Evolutionary conservation across 2,113 vertebrate genomes (phyloP), one percentile per base, ranked within the genome.

Genomic region (Calyptomena viridis): DNA sequence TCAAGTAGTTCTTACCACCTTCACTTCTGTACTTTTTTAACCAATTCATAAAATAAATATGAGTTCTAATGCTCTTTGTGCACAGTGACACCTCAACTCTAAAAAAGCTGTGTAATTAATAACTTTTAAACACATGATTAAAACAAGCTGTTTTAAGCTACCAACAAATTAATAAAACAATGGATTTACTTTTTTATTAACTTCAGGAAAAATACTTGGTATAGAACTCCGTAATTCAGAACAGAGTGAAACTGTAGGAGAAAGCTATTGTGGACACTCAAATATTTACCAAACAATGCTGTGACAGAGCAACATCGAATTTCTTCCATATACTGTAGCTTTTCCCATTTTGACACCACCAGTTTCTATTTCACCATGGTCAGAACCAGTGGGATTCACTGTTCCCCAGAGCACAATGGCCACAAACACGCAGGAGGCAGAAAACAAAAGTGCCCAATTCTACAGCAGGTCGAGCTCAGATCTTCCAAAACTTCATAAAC

Each of bases 371-470:
- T 50, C 24, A 19, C 42, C 2, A 11, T 0, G 0, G 23, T 10
- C 35, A 85, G 11, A 71, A 53, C 1, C 2, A 6, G 37, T 16
- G 59, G 28, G 11, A 47, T 35, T 44, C 1, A 0, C 6, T 0
- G 35, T 0, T 71, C 14, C 47, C 44, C 89, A 37, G 14, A 49
- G 49, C 7, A 33, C 44, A 14, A 25, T 2, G 42, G 60, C 8
- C 31, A 8, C 8, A 0, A 86, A 91, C 19, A 66, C 2, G 3
- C 2, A 11, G 2, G 4, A 84, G 39, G 63, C 44, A 62, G 55
- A 63, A 75, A 73, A n/a, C 37, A 88, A 78, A 89, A 47, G 19
- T 6, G 25, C 67, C 80, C 35, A 33, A 39, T 94, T 50, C 39
- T 84, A 77, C 68, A 75, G 80, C 93, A 68, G 15, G 27, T 5